Base-by-base conservation (phyloP, 1,140 invertebrate species). In the Lasioglossum albipes region DNA sequence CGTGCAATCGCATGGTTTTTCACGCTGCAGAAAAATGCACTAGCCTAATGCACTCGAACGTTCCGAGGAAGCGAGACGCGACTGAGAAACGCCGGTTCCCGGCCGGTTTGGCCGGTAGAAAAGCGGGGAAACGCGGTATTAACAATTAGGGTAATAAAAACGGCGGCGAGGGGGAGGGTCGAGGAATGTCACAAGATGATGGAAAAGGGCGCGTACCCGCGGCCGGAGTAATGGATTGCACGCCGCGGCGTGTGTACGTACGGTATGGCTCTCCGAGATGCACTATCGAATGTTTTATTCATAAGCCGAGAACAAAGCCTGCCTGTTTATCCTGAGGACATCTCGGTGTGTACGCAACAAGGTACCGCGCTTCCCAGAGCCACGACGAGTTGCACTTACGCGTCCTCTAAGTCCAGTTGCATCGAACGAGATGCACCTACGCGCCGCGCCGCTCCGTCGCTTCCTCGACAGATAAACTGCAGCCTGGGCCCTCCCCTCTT, bases 241-340 rank as follows among this genome's bases (percentile, higher is more conserved):
- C 7, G 45, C 45, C 45, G 67, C 67, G 49, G 68, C 57, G 61
- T 66, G 76, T 68, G 77, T 86, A 86, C 81, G 79, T 89, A 84
- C 85, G 83, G 68, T 87, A 84, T 86, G 78, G 81, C 87, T 86
- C 87, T 86, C 83, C 73, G 84, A 93, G 92, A 93, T 93, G 90
- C 90, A 89, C 92, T 93, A 93, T 93, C 92, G 91, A 92, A 93
- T 93, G 91, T 93, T 93, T 93, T 93, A 93, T 93, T 93, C 92
- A 93, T 93, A 90, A 93, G 90, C 73, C 81, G 85, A 89, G 89
- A 93, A 93, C 91, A 93, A 93, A 93, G 92, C 90, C 90, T 87
- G 90, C 86, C 81, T 86, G 87, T 89, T 93, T 92, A 92, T 93
- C 91, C 88, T 88, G 91, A 92, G 92, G 92, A 93, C 92, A 93